Conservation (phyloP, 2,888 invertebrate genomes). For the Eupithecia vulgata region DNA sequence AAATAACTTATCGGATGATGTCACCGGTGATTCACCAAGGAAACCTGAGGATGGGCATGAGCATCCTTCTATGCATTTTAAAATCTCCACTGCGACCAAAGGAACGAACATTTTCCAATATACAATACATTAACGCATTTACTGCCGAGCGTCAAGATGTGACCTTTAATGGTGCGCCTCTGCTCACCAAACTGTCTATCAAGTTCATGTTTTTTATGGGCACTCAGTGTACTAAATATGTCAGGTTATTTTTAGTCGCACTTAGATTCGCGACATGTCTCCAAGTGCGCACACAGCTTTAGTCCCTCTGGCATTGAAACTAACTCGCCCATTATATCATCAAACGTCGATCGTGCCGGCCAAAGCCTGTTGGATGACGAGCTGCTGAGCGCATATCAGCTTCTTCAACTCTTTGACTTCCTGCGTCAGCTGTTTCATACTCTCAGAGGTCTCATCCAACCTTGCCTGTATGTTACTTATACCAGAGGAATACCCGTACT, state of each 20-base stretch:
- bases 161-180: neutral
- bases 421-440: slow-evolving; percentile 86
- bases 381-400: slow-evolving; percentile 79
- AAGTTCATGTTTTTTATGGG: neutral
- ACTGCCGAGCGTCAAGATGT: neutral
- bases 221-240: neutral
- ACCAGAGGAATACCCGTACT: slow-evolving; percentile 83
- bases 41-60: too few species aligned
- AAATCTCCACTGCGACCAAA: neutral
- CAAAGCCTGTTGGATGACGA: slow-evolving; percentile 79
- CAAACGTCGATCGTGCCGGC: slow-evolving; percentile 77
- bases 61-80: neutral
- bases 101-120: neutral
- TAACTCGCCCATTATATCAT: slow-evolving; percentile 78
- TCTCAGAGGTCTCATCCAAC: slow-evolving; percentile 87
- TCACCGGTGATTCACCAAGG: too few species aligned
- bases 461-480: slow-evolving; percentile 85
- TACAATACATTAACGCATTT: neutral
- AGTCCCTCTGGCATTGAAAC: slow-evolving; percentile 79
- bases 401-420: slow-evolving; percentile 88
- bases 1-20: too few species aligned
- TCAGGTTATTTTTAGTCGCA: slow-evolving; percentile 5
- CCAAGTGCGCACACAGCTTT: slow-evolving; percentile 26
- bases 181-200: neutral
- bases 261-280: slow-evolving; percentile 25